These are phyloP conservation scores for Calliphora vomitoria DNA, from an alignment of 2,888 invertebrate species.

Conservation along the genomic window DNA sequence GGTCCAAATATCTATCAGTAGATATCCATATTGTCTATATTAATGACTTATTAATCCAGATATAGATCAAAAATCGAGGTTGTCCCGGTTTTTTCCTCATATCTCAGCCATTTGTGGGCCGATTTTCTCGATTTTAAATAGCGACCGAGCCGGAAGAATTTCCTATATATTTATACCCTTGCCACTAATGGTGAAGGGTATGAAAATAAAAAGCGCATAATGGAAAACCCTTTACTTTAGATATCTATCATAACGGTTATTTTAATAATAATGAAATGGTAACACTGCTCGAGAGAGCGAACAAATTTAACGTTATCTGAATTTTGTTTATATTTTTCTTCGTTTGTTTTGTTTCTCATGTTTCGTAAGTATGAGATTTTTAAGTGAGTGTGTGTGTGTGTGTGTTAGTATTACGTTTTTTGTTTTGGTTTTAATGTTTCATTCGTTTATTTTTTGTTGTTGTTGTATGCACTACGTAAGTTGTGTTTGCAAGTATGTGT, in stretches of 20 bases:
- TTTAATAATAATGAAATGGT: not conserved
- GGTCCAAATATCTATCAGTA: too few relatives aligned
- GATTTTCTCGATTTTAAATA: too few relatives aligned
- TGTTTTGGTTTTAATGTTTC: constrained; percentile 16
- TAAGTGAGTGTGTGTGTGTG: not conserved
- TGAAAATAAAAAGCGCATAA: too few relatives aligned
- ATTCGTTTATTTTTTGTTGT: not conserved
- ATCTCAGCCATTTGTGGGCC: too few relatives aligned
- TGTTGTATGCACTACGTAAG: constrained; percentile 12
- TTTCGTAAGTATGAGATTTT: constrained; percentile 14
- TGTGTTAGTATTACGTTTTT: constrained; percentile 30
- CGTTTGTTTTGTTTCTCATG: constrained; percentile 56
- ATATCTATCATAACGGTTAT: too few relatives aligned
- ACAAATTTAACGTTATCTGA: not conserved
- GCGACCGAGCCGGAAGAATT: too few relatives aligned
- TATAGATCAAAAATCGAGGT: too few relatives aligned
- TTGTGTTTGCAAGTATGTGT: constrained; percentile 2
- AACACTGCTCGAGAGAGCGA: constrained; percentile 4
- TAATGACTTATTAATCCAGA: too few relatives aligned
- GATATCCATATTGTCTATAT: too few relatives aligned
- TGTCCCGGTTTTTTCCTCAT: too few relatives aligned
- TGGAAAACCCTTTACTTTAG: not conserved
- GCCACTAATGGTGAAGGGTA: too few relatives aligned
- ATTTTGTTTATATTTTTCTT: constrained; percentile 58
- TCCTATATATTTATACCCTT: too few relatives aligned